Evolutionary conservation across 2,113 vertebrate species (phyloP).

Genomic region (Megaceryle torquata): DNA sequence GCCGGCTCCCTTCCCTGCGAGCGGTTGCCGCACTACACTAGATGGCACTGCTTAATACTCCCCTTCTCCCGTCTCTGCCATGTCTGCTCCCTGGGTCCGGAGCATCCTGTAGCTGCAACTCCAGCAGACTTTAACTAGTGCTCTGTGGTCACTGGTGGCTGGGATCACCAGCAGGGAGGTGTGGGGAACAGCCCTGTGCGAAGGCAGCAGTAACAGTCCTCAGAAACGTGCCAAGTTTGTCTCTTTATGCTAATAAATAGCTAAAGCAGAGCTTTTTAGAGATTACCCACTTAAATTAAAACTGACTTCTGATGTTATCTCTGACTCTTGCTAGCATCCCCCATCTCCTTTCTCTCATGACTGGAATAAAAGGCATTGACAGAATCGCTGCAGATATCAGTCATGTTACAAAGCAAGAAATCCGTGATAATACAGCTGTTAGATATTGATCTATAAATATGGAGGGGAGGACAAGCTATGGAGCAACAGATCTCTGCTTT

Average conservation of each 20-base stretch:
- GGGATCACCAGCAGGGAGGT: background rate
- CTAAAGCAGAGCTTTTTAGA: background rate
- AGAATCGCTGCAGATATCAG: background rate
- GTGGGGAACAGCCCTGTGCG: fast-evolving
- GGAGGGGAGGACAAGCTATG: background rate
- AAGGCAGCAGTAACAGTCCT: background rate
- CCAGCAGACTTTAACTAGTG: background rate
- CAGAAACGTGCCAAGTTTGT: fast-evolving
- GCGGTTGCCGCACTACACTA: conserved; percentile 23
- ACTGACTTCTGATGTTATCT: background rate
- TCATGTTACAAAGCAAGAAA: background rate
- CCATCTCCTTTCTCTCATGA: background rate
- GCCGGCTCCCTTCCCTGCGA: background rate
- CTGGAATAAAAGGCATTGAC: background rate
- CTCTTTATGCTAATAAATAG: background rate
- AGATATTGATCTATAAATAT: background rate
- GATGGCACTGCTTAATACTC: conserved; percentile 55
- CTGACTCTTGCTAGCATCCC: background rate
- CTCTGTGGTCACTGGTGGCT: fast-evolving
- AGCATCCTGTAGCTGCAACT: background rate
- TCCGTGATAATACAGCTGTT: background rate
- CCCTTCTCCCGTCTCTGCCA: background rate
- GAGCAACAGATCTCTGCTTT: background rate
- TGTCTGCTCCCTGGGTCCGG: background rate
- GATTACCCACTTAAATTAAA: background rate